Evolutionary conservation across 2,797 vertebrate genomes (phyloP), one percentile per base, ranked within the genome.

Genomic region (Calcarius lapponicus): DNA sequence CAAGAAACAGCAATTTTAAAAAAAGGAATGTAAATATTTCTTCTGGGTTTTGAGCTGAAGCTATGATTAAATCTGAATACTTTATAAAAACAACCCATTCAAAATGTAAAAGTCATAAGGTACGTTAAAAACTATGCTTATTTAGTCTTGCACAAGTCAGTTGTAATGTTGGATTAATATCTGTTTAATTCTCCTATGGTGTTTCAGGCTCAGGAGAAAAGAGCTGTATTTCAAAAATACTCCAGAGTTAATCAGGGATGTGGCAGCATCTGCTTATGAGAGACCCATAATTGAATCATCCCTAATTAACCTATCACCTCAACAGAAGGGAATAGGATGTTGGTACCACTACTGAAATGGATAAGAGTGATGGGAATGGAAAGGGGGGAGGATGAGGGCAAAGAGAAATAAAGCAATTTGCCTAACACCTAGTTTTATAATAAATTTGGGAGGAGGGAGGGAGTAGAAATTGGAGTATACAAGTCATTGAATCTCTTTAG

Each of bases 211-310:
- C 82, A 79, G 32, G 95, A 92, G 91, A 20, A 96, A 95, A 96
- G 76, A 80, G 78, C 51, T 85, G 67, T 74, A 62, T 91, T 69
- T 95, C 85, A 94, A 42, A 96, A 93, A 86, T 74, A 71, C 93
- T 92, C 57, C 43, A 47, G 87, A 93, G 57, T 93, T 96, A 95
- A 92, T 94, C 91, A 96, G 81, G 84, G 78, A 91, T 78, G 61
- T 95, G 94, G 57, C 90, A 96, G 93, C 95, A 95, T 96, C 94
- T 97, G 94, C 90, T 96, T 96, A 95, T 96, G 90, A 93, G 95
- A 94, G 86, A 92, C 69, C 70, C 25, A 1, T 94, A 88, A 95
- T 76, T 90, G 89, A 95, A 92, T 85, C 85, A 91, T 83, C 84
- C 75, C 60, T 96, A 97, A 92, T 94, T 95, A 94, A 81, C 90